Base-by-base conservation (phyloP, 2,888 invertebrate genomes). In the Hipparchia semele region DNA sequence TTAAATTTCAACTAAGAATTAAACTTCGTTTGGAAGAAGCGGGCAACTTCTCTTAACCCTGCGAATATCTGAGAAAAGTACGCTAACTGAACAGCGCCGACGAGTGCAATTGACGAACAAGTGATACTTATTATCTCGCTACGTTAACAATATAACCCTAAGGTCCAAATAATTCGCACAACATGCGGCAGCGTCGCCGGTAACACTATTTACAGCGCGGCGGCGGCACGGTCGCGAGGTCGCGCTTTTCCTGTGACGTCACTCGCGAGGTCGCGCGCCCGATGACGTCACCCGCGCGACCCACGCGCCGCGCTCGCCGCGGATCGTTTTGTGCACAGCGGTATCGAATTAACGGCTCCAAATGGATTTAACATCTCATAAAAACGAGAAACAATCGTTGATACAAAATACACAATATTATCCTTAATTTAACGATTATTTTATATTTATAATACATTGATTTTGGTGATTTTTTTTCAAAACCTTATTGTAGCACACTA, bases 401-500 rank as follows among this genome's bases (percentile, higher is more conserved):
- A 89, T 94, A 92, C 90, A 94, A 94, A 94, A 94, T 94, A 93
- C 92, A 90, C 88, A 88, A 89, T 87, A 89, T 85, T 87, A 90
- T 91, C 82, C 92, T 91, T 92, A 93, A 87, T 90, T 87, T 91
- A 90, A 88, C 91, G 92, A 92, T 93, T 92, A 92, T 86, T 86
- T 90, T 88, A 91, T 59, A 13, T 90, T 90, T 91, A 92, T 90
- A 90, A 90, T 92, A 93, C 90, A 93, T 90, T 91, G 92, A 90
- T 90, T 87, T 90, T 92, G 90, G 88, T 91, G 91, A 86, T 90
- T 90, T 85, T 86, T 84, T 87, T 85, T 86, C 87, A 87, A 88
- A 89, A 89, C 88, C 92, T 92, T 92, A 93, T 89, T 89, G 92
- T 94, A 94, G 90, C 91, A 93, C 94, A 94, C 94, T 94, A 94